Conservation (phyloP, 2,113 vertebrate species). For the Microcebus murinus region DNA sequence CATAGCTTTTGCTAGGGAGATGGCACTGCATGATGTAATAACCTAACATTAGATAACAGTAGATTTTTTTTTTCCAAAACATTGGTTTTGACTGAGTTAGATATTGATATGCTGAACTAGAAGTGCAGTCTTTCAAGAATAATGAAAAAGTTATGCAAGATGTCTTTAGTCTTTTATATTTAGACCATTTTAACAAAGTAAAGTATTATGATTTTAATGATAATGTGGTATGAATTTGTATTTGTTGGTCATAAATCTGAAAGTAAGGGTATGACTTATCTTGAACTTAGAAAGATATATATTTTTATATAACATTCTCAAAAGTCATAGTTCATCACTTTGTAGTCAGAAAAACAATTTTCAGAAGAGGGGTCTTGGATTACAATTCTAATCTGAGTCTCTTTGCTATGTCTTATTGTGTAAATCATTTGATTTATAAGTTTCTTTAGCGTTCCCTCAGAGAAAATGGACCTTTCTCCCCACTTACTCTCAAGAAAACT, state of each 20-base stretch:
- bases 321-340: constrained; percentile 13
- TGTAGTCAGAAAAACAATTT: background rate
- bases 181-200: background rate
- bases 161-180: background rate
- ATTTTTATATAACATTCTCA: background rate
- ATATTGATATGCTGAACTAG: constrained; percentile 28
- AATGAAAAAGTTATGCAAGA: constrained; percentile 26
- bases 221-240: background rate
- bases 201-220: background rate
- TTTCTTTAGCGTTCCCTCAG: background rate
- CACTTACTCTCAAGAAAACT: background rate
- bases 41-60: constrained; percentile 23
- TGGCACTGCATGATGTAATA: constrained; percentile 25
- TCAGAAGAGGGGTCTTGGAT: background rate
- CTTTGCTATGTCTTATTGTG: background rate
- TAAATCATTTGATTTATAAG: constrained; percentile 7
- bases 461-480: background rate
- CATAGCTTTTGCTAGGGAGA: constrained; percentile 40
- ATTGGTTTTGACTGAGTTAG: constrained; percentile 44
- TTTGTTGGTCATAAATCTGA: background rate
- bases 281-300: background rate
- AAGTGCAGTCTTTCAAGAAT: constrained; percentile 16
- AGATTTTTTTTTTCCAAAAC: constrained; percentile 39
- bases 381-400: background rate
- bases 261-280: background rate